A percentile compares a stretch with the other conserved stretches of the same genome.
Conservation (phyloP, 2,113 vertebrate species). For the Anoura caudifer region DNA sequence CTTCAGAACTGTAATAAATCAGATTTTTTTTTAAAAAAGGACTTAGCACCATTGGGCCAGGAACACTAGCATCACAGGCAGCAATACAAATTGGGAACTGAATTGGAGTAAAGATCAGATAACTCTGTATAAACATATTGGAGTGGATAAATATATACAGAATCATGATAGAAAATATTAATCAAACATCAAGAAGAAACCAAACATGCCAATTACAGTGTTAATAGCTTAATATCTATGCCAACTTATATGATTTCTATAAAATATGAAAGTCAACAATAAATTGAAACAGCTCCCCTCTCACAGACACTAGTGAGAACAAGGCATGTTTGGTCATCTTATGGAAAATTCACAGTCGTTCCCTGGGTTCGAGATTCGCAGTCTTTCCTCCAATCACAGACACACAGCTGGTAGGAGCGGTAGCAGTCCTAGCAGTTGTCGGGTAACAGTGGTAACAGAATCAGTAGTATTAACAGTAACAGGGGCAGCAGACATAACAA, state of each 20-base stretch:
- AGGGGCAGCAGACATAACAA: not conserved
- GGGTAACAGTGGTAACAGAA: not conserved
- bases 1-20: not conserved
- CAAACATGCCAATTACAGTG: not conserved
- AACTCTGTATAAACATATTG: not conserved
- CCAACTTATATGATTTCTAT: not conserved
- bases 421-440: too few relatives aligned
- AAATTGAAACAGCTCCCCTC: not conserved
- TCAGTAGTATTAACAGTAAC: not conserved
- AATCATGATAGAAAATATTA: not conserved
- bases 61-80: not conserved
- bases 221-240: not conserved
- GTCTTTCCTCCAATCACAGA: not conserved
- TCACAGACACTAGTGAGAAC: not conserved
- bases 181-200: not conserved
- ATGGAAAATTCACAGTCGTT: not conserved
- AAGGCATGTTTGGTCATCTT: not conserved
- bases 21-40: not conserved
- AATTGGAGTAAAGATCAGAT: not conserved
- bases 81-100: not conserved
- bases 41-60: not conserved
- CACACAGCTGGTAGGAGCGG: not conserved
- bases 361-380: not conserved
- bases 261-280: not conserved
- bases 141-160: not conserved